These are phyloP conservation scores for Anoplolepis gracilipes DNA, from an alignment of 1,140 invertebrate species.

Conservation along the genomic window DNA sequence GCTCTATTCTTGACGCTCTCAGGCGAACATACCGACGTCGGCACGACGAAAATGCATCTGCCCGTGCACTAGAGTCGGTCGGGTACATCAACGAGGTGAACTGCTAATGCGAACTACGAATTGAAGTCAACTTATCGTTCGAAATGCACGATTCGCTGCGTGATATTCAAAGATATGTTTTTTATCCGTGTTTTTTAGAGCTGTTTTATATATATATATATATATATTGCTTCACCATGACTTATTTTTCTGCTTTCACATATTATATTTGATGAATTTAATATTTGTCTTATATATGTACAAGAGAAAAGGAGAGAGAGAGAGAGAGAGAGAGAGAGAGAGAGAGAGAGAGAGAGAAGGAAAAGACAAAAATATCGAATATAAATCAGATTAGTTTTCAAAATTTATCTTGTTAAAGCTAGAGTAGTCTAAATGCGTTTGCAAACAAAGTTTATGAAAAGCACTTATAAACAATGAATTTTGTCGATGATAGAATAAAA, in stretches of 20 bases:
- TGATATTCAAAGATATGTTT: not conserved
- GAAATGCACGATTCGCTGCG: constrained; percentile 43
- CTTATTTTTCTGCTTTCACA: not conserved
- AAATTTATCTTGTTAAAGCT: not conserved
- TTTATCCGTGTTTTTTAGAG: not conserved
- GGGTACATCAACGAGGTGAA: constrained; percentile 55
- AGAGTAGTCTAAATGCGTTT: not conserved
- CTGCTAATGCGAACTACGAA: constrained; percentile 54
- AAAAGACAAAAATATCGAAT: not conserved
- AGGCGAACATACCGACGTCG: constrained; percentile 63
- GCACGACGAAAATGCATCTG: constrained; percentile 71
- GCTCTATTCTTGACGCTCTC: constrained; percentile 63
- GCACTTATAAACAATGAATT: too few relatives aligned
- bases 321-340: too few relatives aligned
- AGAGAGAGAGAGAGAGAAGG: too few relatives aligned
- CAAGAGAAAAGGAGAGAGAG: too few relatives aligned
- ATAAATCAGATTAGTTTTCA: not conserved
- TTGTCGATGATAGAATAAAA: not conserved
- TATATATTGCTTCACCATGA: not conserved
- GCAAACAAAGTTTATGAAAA: not conserved
- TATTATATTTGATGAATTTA: constrained; percentile 10
- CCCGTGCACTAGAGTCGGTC: constrained; percentile 41
- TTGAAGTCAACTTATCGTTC: constrained; percentile 48
- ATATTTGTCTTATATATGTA: too few relatives aligned
- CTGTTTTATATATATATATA: not conserved